Conservation (phyloP, 1,140 invertebrate genomes). For the Ips nitidus region DNA sequence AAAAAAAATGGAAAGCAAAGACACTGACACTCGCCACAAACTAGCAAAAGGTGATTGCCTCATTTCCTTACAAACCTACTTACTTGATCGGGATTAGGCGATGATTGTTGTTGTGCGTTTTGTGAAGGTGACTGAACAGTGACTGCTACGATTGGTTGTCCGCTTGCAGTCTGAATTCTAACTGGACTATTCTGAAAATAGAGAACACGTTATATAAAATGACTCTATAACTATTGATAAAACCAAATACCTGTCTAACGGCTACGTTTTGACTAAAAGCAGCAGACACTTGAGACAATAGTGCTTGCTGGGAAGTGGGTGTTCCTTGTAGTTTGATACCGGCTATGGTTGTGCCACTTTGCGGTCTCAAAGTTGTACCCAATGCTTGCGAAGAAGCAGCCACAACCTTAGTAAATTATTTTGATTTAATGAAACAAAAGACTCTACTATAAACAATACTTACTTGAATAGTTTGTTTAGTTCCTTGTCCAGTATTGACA, state of each 20-base stretch:
- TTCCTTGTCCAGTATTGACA: constrained; percentile 48
- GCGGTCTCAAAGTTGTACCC: constrained; percentile 53
- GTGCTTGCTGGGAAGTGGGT: constrained; percentile 50
- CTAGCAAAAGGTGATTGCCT: not conserved
- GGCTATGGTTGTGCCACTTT: constrained; percentile 49
- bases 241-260: constrained; percentile 41
- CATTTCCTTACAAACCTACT: constrained; percentile 51
- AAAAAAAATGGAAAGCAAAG: no score
- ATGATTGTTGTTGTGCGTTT: constrained; percentile 18
- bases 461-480: constrained; percentile 52
- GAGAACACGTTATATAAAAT: constrained; percentile 6
- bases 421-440: constrained; percentile 1
- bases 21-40: not conserved
- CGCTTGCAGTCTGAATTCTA: constrained; percentile 54
- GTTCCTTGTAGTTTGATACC: constrained; percentile 55
- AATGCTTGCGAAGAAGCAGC: constrained; percentile 55
- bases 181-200: constrained; percentile 50
- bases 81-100: constrained; percentile 47
- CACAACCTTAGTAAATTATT: constrained; percentile 51
- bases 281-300: constrained; percentile 53
- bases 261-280: constrained; percentile 51
- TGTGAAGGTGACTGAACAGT: constrained; percentile 45
- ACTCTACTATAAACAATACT: not conserved
- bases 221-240: not conserved
- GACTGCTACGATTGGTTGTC: constrained; percentile 55